Evolutionary conservation across 1,140 invertebrate genomes (phyloP).

Genomic region (Microplitis demolitor): DNA sequence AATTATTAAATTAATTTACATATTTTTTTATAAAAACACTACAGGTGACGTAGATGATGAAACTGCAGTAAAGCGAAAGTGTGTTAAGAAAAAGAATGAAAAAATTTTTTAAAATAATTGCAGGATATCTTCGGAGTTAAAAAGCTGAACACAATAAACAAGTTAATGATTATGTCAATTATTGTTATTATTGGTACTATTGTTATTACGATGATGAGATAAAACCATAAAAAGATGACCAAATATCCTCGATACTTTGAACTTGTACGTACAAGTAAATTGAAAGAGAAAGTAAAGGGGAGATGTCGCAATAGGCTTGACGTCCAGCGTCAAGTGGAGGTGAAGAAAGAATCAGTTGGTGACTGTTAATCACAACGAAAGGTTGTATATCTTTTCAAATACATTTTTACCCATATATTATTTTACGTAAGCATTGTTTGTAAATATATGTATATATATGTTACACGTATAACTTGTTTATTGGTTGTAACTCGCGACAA

Average conservation of each 20-base stretch:
- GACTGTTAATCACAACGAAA: neutral
- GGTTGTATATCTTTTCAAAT: neutral
- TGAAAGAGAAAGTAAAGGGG: slow-evolving; percentile 32
- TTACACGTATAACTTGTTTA: too few species aligned
- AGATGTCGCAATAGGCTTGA: slow-evolving; percentile 25
- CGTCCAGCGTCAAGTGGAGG: neutral
- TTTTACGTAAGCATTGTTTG: neutral
- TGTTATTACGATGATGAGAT: neutral
- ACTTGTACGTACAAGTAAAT: slow-evolving; percentile 22
- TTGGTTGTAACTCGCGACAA: too few species aligned
- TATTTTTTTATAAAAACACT: too few species aligned
- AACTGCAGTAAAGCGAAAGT: neutral
- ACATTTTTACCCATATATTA: neutral
- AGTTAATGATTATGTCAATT: too few species aligned
- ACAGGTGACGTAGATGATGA: too few species aligned
- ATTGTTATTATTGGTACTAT: too few species aligned
- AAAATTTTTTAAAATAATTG: neutral
- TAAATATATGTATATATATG: too few species aligned
- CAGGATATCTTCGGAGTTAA: neutral
- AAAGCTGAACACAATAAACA: too few species aligned
- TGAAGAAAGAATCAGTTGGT: slow-evolving; percentile 18
- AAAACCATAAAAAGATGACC: neutral
- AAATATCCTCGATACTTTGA: slow-evolving; percentile 19
- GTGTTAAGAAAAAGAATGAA: neutral
- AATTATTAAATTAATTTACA: neutral